Base-by-base conservation (phyloP, 2,113 vertebrate species). In the Otocyon megalotis region DNA sequence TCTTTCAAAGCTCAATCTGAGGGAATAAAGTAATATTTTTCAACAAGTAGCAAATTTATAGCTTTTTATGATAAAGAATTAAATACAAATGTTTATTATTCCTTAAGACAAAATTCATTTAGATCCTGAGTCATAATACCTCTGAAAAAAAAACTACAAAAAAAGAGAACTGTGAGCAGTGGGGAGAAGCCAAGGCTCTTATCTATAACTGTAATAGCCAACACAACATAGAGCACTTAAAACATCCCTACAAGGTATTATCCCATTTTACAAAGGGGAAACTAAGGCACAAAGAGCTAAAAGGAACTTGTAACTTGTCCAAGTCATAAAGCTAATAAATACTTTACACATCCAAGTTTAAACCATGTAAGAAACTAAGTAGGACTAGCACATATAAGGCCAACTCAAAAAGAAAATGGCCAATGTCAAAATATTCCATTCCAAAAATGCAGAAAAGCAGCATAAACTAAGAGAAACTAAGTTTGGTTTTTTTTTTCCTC, bases 1-100 rank as follows among this genome's bases (percentile, higher is more conserved):
- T 54, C 71, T 80, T 93, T 86, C 71, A 90, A 71, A 14, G 43
- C 20, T 74, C 35, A 93, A 93, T 5, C 79, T 71, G 28, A 50
- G n/a, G 15, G 54, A 93, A 85, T 79, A 97, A 97, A 97, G 84
- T 71, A 37, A 71, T 2, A 94, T 83, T 58, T 56, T 86, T 85
- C 63, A 95, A 76, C 28, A 95, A 93, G 56, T 35, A 90, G 65
- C 43, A 94, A 85, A 60, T 95, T n/a, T 94, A 76, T 63, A 54
- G 71, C 58, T 82, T 48, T 74, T 87, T 92, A 94, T 76, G 37
- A 71, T 71, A 97, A 93, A 95, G 19, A 97, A 93, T 48, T 97
- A 94, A 95, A 93, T 91, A 91, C 2, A 88, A 69, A 32, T 60
- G 58, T 86, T 94, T 90, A 96, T 58, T 90, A 86, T 82, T 91